Conservation (phyloP, 2,113 vertebrate genomes). For the Corythaeola cristata region DNA sequence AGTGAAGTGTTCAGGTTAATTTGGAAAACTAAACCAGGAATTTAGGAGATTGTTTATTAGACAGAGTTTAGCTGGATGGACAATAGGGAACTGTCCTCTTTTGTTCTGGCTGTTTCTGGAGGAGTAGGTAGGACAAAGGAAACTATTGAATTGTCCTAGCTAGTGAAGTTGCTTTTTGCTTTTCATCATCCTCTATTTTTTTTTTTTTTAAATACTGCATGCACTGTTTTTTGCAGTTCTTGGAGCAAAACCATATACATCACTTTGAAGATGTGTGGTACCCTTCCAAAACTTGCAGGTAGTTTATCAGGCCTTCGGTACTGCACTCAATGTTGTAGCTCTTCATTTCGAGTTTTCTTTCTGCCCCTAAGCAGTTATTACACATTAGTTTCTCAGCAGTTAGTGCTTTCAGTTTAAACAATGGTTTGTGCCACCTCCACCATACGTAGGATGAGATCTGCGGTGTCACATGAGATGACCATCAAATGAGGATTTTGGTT, state of each 20-base stretch:
- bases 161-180: neutral
- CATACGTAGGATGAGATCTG: neutral
- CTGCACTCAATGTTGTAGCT: neutral
- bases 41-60: neutral
- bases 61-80: neutral
- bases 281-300: neutral
- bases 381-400: neutral
- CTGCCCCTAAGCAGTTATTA: neutral
- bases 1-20: neutral
- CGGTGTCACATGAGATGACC: fast-evolving
- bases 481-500: neutral
- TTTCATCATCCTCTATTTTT: neutral
- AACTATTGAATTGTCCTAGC: neutral
- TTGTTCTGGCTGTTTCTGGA: neutral
- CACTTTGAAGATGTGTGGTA: neutral
- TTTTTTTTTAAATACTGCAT: neutral
- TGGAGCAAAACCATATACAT: neutral
- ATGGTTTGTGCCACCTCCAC: neutral
- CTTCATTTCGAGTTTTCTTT: neutral
- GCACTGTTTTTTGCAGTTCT: neutral
- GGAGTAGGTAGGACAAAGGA: neutral
- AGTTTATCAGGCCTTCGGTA: neutral
- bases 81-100: neutral
- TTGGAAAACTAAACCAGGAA: neutral
- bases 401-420: neutral